Base-by-base conservation (phyloP, 2,888 invertebrate genomes). In the Campaea margaritaria region DNA sequence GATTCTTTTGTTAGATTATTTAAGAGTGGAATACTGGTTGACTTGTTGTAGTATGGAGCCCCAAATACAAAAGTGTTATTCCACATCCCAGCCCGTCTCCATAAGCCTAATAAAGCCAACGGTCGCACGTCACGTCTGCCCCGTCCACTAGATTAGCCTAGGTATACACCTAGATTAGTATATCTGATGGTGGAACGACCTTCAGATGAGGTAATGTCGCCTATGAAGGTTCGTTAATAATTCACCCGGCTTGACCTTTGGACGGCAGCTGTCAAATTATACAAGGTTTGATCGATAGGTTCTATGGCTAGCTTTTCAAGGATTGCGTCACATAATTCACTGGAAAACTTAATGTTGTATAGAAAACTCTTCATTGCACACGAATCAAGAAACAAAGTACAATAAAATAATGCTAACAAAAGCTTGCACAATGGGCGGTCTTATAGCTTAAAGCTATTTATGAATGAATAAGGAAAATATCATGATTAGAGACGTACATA, bases 171-270 rank as follows among this genome's bases (percentile, higher is more conserved):
- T 16, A 7, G 31, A 28, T 13, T 48, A 27, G 48, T 12, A 9
- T 38, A 38, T 45, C 45, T 1, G 36, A 10, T 34, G 21, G 34
- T 16, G 34, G 42, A 15, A 13, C 14, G 27, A 51, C 47, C 58
- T 51, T 58, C 41, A 27, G 58, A 52, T 41, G 64, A 48, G 58
- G 53, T 50, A 41, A 56, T 48, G 59, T 51, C 56, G 62, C 55
- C 47, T 15, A 36, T 36, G 57, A 48, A 43, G 48, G 34, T 21
- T 58, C 31, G 44, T 58, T 38, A 28, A 27, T 42, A 9, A 65
- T 54, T 58, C 51, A 62, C 15, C 14, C 13, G 14, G 48, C 39
- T 44, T 51, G 65, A 65, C 67, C 65, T 63, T 63, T 34, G 45
- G 21, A n/a, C 54, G 43, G 28, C 43, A 43, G 47, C 34, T 38